Conservation (phyloP, 2,797 vertebrate genomes). For the Nyctibius grandis region DNA sequence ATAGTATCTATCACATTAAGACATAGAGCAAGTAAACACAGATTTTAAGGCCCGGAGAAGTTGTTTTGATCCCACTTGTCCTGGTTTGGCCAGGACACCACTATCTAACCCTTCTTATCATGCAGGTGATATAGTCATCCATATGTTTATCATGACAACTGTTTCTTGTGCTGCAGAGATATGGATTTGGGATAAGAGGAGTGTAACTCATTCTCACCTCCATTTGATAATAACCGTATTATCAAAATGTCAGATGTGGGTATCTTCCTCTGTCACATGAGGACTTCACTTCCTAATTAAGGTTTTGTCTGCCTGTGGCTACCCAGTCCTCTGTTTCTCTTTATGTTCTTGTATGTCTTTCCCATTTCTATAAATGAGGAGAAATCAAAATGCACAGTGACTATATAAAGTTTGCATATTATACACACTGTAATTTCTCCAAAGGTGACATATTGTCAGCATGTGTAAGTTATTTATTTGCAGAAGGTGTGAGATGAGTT, state of each 20-base stretch:
- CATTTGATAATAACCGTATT: not conserved
- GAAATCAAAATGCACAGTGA: not conserved
- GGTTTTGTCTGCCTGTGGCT: not conserved
- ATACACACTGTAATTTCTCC: constrained; percentile 9
- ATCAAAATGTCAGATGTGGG: not conserved
- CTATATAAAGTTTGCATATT: constrained; percentile 14
- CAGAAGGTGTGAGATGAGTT: constrained; percentile 8
- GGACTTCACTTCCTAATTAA: not conserved
- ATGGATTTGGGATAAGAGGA: not conserved
- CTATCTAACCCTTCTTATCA: not conserved
- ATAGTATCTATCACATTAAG: not conserved
- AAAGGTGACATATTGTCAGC: constrained; percentile 16
- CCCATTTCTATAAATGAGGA: not conserved
- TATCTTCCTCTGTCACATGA: not conserved
- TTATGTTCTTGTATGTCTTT: not conserved
- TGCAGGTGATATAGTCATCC: not conserved
- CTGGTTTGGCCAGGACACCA: too few species aligned
- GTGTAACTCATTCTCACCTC: not conserved
- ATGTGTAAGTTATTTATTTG: constrained; percentile 2
- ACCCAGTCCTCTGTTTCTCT: not conserved
- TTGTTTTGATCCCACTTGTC: not conserved
- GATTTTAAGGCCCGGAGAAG: not conserved
- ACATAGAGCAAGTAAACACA: not conserved
- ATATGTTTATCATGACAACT: not conserved
- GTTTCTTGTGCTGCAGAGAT: not conserved